Base-by-base conservation (phyloP, 2,113 vertebrate species). In the Pseudopipra pipra region DNA sequence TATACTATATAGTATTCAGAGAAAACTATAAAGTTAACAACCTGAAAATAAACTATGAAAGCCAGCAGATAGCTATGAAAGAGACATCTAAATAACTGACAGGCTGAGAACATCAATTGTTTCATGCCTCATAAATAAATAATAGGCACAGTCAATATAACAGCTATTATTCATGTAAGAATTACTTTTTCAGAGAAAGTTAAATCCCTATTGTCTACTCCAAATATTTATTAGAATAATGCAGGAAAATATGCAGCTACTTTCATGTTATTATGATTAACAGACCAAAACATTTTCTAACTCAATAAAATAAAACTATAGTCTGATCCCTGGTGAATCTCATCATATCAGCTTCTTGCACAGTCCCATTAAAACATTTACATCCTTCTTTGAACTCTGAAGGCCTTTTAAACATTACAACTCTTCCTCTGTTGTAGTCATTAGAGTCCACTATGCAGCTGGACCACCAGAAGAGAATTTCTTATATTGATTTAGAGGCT, bases 61-160 rank as follows among this genome's bases (percentile, higher is more conserved):
- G 6, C 20, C 52, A 95, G 14, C 9, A 82, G 56, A 55, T 63
- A 55, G n/a, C 30, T 67, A 3, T 59, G 39, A 91, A 89, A 80
- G 49, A 63, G 4, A 41, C 15, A 43, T 81, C 18, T 71, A 72
- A 75, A 82, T 76, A 77, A 91, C 44, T 83, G 85, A 73, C 59
- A 90, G 54, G 25, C 14, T 81, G 51, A 80, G 41, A 91, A 54
- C 22, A 92, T 54, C 63, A 47, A 1, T 73, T 67, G 20, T 63
- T 12, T 89, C 56, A 78, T 56, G 22, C 25, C 33, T 96, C 54
- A 94, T 89, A 92, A 95, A 93, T 89, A 92, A 87, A 91, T 79
- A 62, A 85, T 39, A 79, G 76, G 59, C 24, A 54, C 5, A 63
- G 23, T 3, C 13, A 79, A 39, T 67, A 61, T 25, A 75, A 77